A percentile compares a stretch with the other conserved stretches of the same genome.
Evolutionary conservation across 2,113 vertebrate species (phyloP).

Genomic region (Onychostoma macrolepis): DNA sequence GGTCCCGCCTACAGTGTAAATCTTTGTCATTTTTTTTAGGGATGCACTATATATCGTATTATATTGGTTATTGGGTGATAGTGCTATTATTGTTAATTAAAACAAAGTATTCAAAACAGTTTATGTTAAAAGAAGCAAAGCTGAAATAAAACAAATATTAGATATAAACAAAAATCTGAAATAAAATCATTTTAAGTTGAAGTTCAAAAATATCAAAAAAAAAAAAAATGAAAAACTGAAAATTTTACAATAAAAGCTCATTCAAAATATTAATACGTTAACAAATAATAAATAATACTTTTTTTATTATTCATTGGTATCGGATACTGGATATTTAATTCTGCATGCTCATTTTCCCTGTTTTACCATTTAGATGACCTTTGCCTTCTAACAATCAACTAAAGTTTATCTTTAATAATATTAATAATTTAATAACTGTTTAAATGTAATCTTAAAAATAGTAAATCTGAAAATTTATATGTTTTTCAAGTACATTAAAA

Average conservation of each 20-base stretch:
- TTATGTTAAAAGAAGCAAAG: not conserved
- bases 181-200: too few species aligned
- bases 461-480: not conserved
- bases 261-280: not conserved
- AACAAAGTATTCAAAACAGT: not conserved
- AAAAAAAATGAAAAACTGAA: not conserved
- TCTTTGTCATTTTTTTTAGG: not conserved
- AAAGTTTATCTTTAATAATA: not conserved
- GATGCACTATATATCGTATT: not conserved
- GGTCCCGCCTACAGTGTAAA: too few species aligned
- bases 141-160: too few species aligned
- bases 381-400: not conserved
- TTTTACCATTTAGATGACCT: not conserved
- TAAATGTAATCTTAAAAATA: not conserved
- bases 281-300: not conserved
- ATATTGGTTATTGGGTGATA: not conserved
- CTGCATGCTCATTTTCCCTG: not conserved
- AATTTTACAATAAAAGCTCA: not conserved
- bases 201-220: too few species aligned
- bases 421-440: not conserved
- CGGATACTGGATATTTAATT: not conserved
- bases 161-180: too few species aligned
- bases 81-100: not conserved
- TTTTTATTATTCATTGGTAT: not conserved
- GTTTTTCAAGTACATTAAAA: conserved; percentile 1